Evolutionary conservation across 2,113 vertebrate genomes (phyloP).

Genomic region (Lipotes vexillifer): DNA sequence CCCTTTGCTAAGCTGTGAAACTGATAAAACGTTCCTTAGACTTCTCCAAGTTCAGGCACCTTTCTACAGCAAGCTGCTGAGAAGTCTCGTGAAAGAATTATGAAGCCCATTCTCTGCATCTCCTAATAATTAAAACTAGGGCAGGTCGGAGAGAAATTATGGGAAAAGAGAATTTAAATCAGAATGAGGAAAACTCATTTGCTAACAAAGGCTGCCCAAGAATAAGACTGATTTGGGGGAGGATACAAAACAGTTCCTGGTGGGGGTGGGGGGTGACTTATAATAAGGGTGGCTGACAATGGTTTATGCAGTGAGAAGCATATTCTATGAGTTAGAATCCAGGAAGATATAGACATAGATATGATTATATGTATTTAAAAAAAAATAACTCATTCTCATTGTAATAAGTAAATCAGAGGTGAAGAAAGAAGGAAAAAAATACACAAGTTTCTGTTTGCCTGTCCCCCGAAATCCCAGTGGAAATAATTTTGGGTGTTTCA

Average conservation of each 20-base stretch:
- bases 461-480: not conserved
- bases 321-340: not conserved
- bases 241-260: not conserved
- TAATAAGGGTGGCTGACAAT: fast-evolving
- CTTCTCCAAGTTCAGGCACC: not conserved
- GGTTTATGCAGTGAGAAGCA: not conserved
- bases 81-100: not conserved
- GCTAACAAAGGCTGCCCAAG: not conserved
- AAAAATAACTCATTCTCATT: not conserved
- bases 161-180: not conserved
- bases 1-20: not conserved
- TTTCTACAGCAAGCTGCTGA: not conserved
- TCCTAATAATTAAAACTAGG: not conserved
- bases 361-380: not conserved
- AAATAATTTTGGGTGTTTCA: not conserved
- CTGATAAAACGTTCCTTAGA: not conserved
- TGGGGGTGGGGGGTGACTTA: fast-evolving
- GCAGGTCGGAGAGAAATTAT: not conserved
- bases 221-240: not conserved
- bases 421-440: not conserved
- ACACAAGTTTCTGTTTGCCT: not conserved
- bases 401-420: not conserved
- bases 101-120: not conserved
- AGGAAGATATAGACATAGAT: not conserved
- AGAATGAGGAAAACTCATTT: not conserved